phyloP scores from a whole-genome alignment of 1,140 invertebrate genomes.

The Pogonomyrmex californicus region DNA sequence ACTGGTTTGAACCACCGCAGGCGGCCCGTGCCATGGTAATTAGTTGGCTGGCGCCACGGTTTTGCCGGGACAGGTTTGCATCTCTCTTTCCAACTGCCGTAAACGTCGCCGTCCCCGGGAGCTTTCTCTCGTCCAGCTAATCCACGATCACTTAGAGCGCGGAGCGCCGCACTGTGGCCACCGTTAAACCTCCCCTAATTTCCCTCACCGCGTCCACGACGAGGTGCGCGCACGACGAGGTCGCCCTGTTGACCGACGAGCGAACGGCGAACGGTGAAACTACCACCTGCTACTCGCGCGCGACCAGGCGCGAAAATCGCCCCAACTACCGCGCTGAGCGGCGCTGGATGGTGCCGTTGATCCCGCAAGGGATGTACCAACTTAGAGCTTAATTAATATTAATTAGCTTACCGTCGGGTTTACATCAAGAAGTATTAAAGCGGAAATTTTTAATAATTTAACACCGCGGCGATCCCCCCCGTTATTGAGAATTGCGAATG shows the following conservation, averaged over 20 bases:
- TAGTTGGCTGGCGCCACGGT: slow-evolving; percentile 74
- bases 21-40: slow-evolving; percentile 73
- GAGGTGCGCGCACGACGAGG: slow-evolving; percentile 39
- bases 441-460: slow-evolving; percentile 47
- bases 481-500: slow-evolving; percentile 5
- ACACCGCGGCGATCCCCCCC: neutral
- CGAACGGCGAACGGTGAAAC: slow-evolving; percentile 28
- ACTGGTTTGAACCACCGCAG: slow-evolving; percentile 61
- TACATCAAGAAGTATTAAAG: slow-evolving; percentile 20
- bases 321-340: neutral
- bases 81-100: slow-evolving; percentile 39
- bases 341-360: neutral
- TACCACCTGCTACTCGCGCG: neutral
- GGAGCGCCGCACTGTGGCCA: slow-evolving; percentile 76
- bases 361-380: slow-evolving; percentile 36
- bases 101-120: slow-evolving; percentile 18
- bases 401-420: slow-evolving; percentile 18
- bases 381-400: slow-evolving; percentile 53
- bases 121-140: slow-evolving; percentile 70
- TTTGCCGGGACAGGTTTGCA: slow-evolving; percentile 57
- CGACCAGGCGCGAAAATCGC: slow-evolving; percentile 26
- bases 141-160: slow-evolving; percentile 76
- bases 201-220: slow-evolving; percentile 67
- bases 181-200: slow-evolving; percentile 76
- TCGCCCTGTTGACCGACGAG: slow-evolving; percentile 22